phyloP scores from a whole-genome alignment of 2,888 invertebrate genomes.

The Trypoxylon attenuatum region DNA sequence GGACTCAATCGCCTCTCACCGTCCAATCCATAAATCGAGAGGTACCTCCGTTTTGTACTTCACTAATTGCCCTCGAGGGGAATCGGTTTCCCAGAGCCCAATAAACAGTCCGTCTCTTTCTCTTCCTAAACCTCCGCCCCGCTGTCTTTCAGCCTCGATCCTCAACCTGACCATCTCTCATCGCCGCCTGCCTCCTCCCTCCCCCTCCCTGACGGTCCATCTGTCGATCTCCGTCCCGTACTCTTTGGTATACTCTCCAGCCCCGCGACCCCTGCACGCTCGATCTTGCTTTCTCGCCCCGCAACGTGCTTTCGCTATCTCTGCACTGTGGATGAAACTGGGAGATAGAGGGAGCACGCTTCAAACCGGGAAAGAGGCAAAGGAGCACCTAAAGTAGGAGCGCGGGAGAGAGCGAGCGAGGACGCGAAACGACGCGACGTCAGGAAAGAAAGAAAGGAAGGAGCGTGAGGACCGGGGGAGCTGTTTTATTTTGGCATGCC shows the following conservation, averaged over 20 bases:
- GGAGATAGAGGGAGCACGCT: conserved; percentile 35
- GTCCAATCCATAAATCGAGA: conserved; percentile 55
- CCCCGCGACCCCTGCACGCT: not conserved
- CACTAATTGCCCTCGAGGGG: conserved; percentile 58
- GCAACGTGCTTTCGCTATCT: conserved; percentile 11
- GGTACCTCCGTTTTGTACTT: conserved; percentile 55
- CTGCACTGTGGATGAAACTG: conserved; percentile 22
- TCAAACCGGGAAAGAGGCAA: conserved; percentile 36
- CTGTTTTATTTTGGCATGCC: conserved; percentile 63
- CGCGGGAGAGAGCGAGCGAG: not conserved
- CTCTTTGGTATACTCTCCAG: no score
- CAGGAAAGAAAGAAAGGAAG: conserved; percentile 19
- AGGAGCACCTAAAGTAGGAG: no score
- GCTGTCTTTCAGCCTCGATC: conserved; percentile 17
- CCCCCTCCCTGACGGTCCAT: conserved; percentile 4
- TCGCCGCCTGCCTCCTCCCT: conserved; percentile 4
- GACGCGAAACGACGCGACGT: not conserved
- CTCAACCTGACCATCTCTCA: not conserved
- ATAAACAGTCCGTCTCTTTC: conserved; percentile 43
- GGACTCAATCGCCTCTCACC: conserved; percentile 42
- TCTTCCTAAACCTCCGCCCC: conserved; percentile 6
- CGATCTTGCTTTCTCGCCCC: not conserved
- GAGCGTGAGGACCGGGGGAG: conserved; percentile 7
- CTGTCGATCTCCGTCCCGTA: conserved; percentile 1
- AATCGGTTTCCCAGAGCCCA: conserved; percentile 52